Conservation (phyloP, 2,113 vertebrate genomes). For the Zingel zingel region DNA sequence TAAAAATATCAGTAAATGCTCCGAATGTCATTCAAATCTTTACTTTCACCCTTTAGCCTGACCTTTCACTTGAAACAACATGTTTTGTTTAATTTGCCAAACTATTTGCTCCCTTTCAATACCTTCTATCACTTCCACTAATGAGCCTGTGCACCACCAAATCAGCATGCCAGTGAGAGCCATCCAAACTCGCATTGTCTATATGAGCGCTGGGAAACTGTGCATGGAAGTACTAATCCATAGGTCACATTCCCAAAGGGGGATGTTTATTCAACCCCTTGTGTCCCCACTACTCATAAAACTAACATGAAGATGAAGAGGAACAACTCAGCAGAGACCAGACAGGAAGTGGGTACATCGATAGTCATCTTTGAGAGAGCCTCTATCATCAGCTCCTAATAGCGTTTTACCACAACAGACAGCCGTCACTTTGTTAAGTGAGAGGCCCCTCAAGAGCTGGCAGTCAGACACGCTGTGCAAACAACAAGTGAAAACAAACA, state of each 20-base stretch:
- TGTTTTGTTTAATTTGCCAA: constrained; percentile 12
- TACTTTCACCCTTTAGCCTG: neutral
- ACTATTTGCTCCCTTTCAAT: constrained; percentile 20
- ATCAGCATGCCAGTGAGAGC: constrained; percentile 13
- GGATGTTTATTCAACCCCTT: constrained; percentile 77
- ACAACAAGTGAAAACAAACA: constrained; percentile 28
- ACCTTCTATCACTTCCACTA: constrained; percentile 25
- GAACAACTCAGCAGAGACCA: constrained; percentile 49
- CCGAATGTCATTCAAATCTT: neutral
- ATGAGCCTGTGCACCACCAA: constrained; percentile 20
- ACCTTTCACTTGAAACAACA: constrained; percentile 17
- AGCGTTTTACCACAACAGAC: constrained; percentile 29
- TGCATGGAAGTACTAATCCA: constrained; percentile 53
- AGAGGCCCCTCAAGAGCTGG: constrained; percentile 12
- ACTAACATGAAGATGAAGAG: constrained; percentile 60
- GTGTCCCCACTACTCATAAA: constrained; percentile 52
- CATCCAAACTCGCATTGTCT: constrained; percentile 1
- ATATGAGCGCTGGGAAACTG: constrained; percentile 53
- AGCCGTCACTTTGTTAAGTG: constrained; percentile 25
- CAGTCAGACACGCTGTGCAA: constrained; percentile 1
- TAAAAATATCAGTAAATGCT: neutral
- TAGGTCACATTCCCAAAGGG: constrained; percentile 58
- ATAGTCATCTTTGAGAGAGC: constrained; percentile 64
- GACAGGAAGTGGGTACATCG: constrained; percentile 58
- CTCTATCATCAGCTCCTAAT: constrained; percentile 65